A percentile compares a stretch with the other conserved stretches of the same genome.
Conservation (phyloP, 2,113 vertebrate genomes). For the Tricholaema leucomelas region DNA sequence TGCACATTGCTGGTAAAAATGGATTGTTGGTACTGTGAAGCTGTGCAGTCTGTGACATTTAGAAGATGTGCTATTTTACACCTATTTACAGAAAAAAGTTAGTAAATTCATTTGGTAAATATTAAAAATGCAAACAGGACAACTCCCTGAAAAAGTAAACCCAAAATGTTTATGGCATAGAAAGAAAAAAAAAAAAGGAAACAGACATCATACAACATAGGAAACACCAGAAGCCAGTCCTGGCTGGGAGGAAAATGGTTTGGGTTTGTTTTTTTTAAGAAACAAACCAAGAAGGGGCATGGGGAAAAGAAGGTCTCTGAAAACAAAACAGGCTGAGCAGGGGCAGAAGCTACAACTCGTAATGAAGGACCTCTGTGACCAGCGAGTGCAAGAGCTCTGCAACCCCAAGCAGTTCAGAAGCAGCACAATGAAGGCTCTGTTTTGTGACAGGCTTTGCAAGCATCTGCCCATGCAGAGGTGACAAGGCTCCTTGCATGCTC, state of each 20-base stretch:
- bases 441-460: background rate
- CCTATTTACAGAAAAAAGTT: background rate
- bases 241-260: background rate
- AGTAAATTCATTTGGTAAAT: background rate
- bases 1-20: background rate
- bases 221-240: background rate
- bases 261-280: background rate
- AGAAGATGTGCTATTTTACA: background rate
- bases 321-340: background rate
- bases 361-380: background rate
- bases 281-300: background rate
- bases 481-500: background rate
- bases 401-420: background rate
- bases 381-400: background rate
- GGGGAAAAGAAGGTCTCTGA: background rate
- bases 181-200: background rate
- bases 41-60: background rate
- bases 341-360: background rate
- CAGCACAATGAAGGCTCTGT: background rate
- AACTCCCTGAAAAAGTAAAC: background rate
- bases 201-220: background rate
- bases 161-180: background rate
- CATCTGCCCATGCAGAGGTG: background rate
- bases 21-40: background rate
- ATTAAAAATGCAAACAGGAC: background rate